A percentile compares a stretch with the other conserved stretches of the same genome.
Conservation (phyloP, 2,888 invertebrate genomes). For the Heliconius ethilla region DNA sequence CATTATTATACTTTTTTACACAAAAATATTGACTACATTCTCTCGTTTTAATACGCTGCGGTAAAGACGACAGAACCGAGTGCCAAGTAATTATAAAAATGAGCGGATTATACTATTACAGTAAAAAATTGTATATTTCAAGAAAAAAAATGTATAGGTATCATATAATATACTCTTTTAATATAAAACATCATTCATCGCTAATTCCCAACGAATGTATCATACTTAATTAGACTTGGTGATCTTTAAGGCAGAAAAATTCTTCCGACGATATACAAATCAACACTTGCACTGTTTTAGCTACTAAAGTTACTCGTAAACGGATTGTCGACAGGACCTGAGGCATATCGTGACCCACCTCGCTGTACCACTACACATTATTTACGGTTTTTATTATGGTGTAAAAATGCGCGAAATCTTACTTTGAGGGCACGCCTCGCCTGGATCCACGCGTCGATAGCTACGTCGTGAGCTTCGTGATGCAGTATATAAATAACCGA, state of each 20-base stretch:
- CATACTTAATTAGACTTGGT: too few relatives aligned
- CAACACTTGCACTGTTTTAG: slow-evolving; percentile 56
- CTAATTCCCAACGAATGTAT: too few relatives aligned
- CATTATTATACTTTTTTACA: not conserved
- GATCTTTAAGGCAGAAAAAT: too few relatives aligned
- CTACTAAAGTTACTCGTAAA: slow-evolving; percentile 69
- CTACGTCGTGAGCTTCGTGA: slow-evolving; percentile 65
- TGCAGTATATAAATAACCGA: slow-evolving; percentile 55
- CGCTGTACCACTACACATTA: slow-evolving; percentile 68
- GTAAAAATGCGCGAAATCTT: slow-evolving; percentile 78
- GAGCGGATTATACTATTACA: too few relatives aligned
- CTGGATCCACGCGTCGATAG: slow-evolving; percentile 78
- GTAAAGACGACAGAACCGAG: too few relatives aligned
- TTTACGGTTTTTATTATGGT: slow-evolving; percentile 78
- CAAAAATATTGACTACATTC: not conserved
- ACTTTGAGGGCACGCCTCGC: slow-evolving; percentile 67
- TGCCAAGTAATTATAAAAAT: too few relatives aligned
- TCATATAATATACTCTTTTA: too few relatives aligned
- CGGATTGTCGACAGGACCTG: slow-evolving; percentile 70
- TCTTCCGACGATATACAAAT: slow-evolving; percentile 49
- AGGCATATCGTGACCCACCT: slow-evolving; percentile 76
- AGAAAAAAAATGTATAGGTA: too few relatives aligned
- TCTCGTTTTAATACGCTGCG: slow-evolving; percentile 28
- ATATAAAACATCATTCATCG: too few relatives aligned
- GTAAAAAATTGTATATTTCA: too few relatives aligned